Base-by-base conservation (phyloP, 2,888 invertebrate genomes). In the Strigamia maritima region DNA sequence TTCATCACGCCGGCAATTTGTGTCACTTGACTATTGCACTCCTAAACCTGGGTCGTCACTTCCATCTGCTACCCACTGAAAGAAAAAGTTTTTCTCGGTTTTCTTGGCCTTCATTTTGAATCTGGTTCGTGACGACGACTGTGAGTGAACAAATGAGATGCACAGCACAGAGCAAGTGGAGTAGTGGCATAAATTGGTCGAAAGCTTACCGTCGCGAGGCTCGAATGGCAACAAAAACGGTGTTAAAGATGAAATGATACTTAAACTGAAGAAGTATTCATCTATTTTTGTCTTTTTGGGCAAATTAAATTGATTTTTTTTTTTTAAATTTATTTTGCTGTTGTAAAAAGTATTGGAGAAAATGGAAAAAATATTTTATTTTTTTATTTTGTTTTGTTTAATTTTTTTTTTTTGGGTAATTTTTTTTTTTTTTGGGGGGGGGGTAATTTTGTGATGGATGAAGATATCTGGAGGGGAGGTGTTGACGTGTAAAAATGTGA, bases 101-200 rank as follows among this genome's bases (percentile, higher is more conserved):
- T 65, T 65, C 60, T 49, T 49, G 49, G 49, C 49, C 49, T 65
- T 65, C 60, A 65, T 65, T 65, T 65, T 22, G 60, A 65, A 65
- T 65, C 60, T 65, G 60, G 60, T 65, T 65, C 24, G 60, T 65
- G 60, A 22, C 60, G 60, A n/a, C 60, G 19, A 22, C 22, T 12
- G 8, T 65, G n/a, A n/a, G n/a, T n/a, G n/a, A n/a, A n/a, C 24
- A 65, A 65, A 65, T 65, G 60, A 65, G 44, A 44, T 44, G 14
- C 44, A 44, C 44, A n/a, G 14, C 16, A 44, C 16, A n/a, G 60
- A 16, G 54, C 8, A 54, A 4, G 7, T 54, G 19, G 54, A 54
- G 7, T 54, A n/a, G 54, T 19, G 60, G 19, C 22, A 65, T 65
- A 8, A 65, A 35, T 35, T 6, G 35, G 8, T 35, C 49, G 19